phyloP scores from a whole-genome alignment of 2,888 invertebrate genomes.

The Callyntrura sp. region DNA sequence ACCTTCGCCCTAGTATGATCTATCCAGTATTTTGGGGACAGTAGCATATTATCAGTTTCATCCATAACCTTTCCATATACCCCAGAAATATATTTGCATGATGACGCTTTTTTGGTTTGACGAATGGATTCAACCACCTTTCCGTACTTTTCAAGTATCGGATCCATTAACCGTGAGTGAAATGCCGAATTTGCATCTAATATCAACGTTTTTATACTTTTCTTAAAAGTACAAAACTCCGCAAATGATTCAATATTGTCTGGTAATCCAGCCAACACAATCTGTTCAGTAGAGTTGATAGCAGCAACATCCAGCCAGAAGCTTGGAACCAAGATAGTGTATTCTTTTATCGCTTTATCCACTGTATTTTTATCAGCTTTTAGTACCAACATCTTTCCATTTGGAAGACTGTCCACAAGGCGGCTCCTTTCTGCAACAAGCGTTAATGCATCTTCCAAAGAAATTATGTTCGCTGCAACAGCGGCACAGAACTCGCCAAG shows the following conservation, averaged over 20 bases:
- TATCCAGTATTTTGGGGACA: slow-evolving; percentile 71
- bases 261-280: slow-evolving; percentile 70
- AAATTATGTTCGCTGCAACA: slow-evolving; percentile 69
- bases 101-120: neutral
- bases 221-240: slow-evolving; percentile 37
- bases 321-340: neutral
- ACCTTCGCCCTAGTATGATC: slow-evolving; percentile 54
- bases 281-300: slow-evolving; percentile 75
- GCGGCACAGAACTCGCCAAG: slow-evolving; percentile 79
- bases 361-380: slow-evolving; percentile 36
- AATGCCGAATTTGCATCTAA: slow-evolving; percentile 73
- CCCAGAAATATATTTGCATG: slow-evolving; percentile 67
- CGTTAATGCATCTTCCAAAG: slow-evolving; percentile 74
- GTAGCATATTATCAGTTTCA: neutral
- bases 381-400: slow-evolving; percentile 71
- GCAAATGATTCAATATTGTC: slow-evolving; percentile 56
- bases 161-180: slow-evolving; percentile 77
- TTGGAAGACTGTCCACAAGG: slow-evolving; percentile 66
- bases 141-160: slow-evolving; percentile 73
- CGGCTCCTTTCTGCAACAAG: slow-evolving; percentile 77
- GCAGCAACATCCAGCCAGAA: slow-evolving; percentile 77
- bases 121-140: neutral
- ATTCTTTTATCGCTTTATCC: slow-evolving; percentile 45
- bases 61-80: slow-evolving; percentile 68
- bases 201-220: slow-evolving; percentile 50